These are phyloP conservation scores for Enteromius viviparus DNA, from an alignment of 2,797 vertebrate genomes.

Conservation along the genomic window DNA sequence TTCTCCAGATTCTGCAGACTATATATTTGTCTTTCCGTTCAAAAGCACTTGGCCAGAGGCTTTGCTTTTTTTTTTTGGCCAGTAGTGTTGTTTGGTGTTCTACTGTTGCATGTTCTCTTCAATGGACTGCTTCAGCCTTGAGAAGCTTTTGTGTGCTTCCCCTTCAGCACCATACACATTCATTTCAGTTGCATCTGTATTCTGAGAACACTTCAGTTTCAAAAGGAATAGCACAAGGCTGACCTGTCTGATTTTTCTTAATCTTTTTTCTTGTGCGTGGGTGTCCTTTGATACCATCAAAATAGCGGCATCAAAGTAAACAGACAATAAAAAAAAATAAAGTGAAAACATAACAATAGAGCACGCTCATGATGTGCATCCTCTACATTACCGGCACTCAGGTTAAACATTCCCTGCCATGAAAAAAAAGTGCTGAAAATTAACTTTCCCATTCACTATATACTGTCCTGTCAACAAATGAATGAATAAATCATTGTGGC, in stretches of 20 bases:
- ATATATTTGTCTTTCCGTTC: constrained; percentile 23
- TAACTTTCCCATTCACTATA: background rate
- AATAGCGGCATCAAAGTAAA: constrained; percentile 15
- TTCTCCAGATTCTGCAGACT: constrained; percentile 17
- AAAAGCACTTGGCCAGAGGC: constrained; percentile 41
- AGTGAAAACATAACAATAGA: background rate
- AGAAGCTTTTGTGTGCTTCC: constrained; percentile 3
- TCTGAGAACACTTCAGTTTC: constrained; percentile 10
- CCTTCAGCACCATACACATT: constrained; percentile 4
- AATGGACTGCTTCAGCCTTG: constrained; percentile 34
- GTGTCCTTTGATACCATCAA: constrained; percentile 4
- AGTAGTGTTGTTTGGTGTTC: constrained; percentile 27
- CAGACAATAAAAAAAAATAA: background rate
- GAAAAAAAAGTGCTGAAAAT: background rate
- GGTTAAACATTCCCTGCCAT: background rate
- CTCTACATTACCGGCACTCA: background rate
- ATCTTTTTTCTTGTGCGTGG: background rate
- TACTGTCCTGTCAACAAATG: background rate
- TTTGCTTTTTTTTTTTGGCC: background rate
- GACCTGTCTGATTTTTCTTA: background rate
- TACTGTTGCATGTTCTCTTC: constrained; percentile 16
- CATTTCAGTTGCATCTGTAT: constrained; percentile 12
- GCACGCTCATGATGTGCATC: background rate
- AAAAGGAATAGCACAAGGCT: background rate
- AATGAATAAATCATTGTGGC: background rate